Evolutionary conservation across 2,113 vertebrate genomes (phyloP).

Genomic region (Lycaon pictus): DNA sequence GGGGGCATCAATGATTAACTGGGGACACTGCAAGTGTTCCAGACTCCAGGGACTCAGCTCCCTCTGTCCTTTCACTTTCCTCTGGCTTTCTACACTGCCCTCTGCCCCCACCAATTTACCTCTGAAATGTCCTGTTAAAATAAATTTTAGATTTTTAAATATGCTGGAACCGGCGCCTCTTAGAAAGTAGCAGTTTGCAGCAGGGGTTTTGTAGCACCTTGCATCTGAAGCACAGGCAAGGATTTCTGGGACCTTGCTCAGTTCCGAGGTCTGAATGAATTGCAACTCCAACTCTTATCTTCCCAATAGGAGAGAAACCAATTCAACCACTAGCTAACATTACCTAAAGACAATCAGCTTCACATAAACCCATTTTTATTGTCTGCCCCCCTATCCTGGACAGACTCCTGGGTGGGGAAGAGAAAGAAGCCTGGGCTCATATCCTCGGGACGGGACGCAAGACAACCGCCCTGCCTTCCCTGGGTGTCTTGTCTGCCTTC

Average conservation of each 20-base stretch:
- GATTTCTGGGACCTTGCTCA: slow-evolving; percentile 38
- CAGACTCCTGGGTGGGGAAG: background rate
- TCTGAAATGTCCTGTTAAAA: slow-evolving; percentile 49
- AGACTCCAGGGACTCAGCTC: background rate
- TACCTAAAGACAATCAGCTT: background rate
- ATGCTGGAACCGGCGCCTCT: background rate
- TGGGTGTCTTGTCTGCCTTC: background rate
- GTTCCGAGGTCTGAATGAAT: slow-evolving; percentile 44
- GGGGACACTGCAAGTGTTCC: background rate
- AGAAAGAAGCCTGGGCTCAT: background rate
- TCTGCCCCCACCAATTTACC: background rate
- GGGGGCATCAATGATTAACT: slow-evolving; percentile 77
- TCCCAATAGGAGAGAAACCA: background rate
- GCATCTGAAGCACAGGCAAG: background rate
- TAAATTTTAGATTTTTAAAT: slow-evolving; percentile 28
- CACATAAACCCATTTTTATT: background rate
- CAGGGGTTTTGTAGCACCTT: background rate
- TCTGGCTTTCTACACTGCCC: background rate
- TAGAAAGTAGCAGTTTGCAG: slow-evolving; percentile 1
- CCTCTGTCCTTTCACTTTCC: background rate
- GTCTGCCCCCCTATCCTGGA: background rate
- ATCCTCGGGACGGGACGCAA: background rate
- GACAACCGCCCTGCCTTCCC: background rate
- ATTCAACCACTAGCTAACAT: background rate
- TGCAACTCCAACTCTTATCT: background rate